Base-by-base conservation (phyloP, 1,140 invertebrate species). In the Eurosta solidaginis region DNA sequence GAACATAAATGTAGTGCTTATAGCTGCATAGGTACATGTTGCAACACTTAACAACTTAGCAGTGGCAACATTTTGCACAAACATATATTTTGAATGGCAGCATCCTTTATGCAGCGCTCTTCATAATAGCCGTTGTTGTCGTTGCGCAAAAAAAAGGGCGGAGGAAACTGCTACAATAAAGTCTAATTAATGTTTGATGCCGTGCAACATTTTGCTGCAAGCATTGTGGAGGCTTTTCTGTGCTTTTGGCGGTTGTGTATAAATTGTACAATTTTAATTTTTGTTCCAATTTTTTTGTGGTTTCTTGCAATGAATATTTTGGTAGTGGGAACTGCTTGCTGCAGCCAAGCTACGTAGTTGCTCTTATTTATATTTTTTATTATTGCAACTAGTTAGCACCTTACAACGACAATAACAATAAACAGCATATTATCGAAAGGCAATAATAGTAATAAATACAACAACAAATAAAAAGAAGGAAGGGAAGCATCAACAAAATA, bases 341-440 rank as follows among this genome's bases (percentile, higher is more conserved):
- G 3, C 25, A n/a, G 9, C 12, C n/a, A n/a, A n/a, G n/a, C n/a
- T n/a, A n/a, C n/a, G n/a, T 6, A n/a, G n/a, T n/a, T 68, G 29
- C 59, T 22, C 29, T 68, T 68, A 68, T 68, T 68, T 68, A 68
- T 68, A n/a, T n/a, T n/a, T 68, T 68, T 68, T 68, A 68, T 68
- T 68, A 20, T 68, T 40, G 59, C 59, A 68, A 68, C 59, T 68
- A 68, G 59, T 68, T 68, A 68, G 59, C 59, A 68, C 59, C 33
- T 40, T 68, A 68, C 59, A 68, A 68, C 33, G 20, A 33, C 59
- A 20, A 68, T 68, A 68, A 68, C 22, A 68, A 68, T 68, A 68
- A 68, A 68, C 33, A 40, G 29, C 59, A 68, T 68, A 40, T 68
- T 68, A 68, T 68, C 33, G 59, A 36, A n/a, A 40, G 59, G 33